These are phyloP conservation scores for Xenopus borealis DNA, from an alignment of 2,113 vertebrate species.

Conservation along the genomic window DNA sequence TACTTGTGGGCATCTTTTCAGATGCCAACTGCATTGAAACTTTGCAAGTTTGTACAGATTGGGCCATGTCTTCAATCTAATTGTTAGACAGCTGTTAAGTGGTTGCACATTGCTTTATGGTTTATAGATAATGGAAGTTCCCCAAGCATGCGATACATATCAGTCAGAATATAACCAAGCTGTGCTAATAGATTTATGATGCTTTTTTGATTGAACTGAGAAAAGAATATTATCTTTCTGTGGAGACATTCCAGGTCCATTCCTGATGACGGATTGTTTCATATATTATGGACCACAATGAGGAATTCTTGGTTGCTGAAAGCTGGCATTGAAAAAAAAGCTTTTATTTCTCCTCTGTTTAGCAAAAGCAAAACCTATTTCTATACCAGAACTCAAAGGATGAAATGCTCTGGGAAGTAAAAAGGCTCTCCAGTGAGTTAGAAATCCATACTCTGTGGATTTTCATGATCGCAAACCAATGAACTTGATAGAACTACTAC, in stretches of 20 bases:
- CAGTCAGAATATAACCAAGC: slow-evolving; percentile 17
- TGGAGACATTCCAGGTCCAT: slow-evolving; percentile 19
- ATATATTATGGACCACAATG: slow-evolving; percentile 24
- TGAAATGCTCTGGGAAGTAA: background rate
- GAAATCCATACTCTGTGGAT: background rate
- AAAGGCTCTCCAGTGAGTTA: background rate
- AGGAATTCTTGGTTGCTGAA: slow-evolving; percentile 22
- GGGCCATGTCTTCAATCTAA: slow-evolving; percentile 26
- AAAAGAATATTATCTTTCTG: slow-evolving; percentile 27
- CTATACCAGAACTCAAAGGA: background rate
- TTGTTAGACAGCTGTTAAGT: slow-evolving; percentile 36
- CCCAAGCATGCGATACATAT: background rate
- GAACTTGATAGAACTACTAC: background rate
- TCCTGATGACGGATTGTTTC: slow-evolving; percentile 37
- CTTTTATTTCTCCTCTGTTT: slow-evolving; percentile 23
- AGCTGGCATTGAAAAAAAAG: background rate
- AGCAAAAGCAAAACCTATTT: background rate
- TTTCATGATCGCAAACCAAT: background rate
- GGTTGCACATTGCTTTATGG: slow-evolving; percentile 24
- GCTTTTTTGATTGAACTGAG: slow-evolving; percentile 25
- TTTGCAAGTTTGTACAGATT: slow-evolving; percentile 32
- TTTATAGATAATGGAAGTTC: slow-evolving; percentile 18
- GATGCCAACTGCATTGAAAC: slow-evolving; percentile 41
- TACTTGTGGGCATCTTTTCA: slow-evolving; percentile 26
- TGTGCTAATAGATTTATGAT: slow-evolving; percentile 25